Base-by-base conservation (phyloP, 2,113 vertebrate genomes). In the Notarius quadriscutis region DNA sequence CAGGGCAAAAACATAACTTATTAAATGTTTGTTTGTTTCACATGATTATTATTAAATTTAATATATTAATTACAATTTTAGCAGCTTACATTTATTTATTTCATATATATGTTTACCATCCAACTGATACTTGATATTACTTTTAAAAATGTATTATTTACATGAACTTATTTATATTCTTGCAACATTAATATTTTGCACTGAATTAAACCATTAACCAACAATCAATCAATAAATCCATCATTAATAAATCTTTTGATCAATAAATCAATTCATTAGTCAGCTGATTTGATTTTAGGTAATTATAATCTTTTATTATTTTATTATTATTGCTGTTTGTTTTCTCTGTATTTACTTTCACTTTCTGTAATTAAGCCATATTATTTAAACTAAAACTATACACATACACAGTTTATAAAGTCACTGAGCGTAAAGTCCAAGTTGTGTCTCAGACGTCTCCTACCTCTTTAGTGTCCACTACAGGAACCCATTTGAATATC, bases 401-500 rank as follows among this genome's bases (percentile, higher is more conserved):
- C 51, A 53, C 51, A 53, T 2, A 53, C 51, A 53, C 51, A 7
- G 41, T 41, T 41, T 41, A 41, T 41, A 4, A 41, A 41, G 63
- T 48, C 17, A 25, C 41, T 12, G 9, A 50, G 30, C 8, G 27
- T 41, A 18, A 34, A 20, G 41, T 50, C 72, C 72, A 25, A 3
- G 11, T 0, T 7, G 22, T 27, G 48, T n/a, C 20, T n/a, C 6
- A 7, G 25, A 69, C n/a, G 60, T 83, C 62, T 55, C 74, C 80
- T 92, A 97, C 97, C 95, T 97, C 96, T 89, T 97, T 97, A 88
- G 94, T 96, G 91, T 97, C 97, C 9, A 96, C 93, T 81, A 97
- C 96, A 75, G 97, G 97, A 84, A 97, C 97, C 97, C 97, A 97
- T 89, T 97, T 97, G 93, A 97, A 97, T 93, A 97, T 97, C 92